These are phyloP conservation scores for Ceyx cyanopectus DNA, from an alignment of 2,113 vertebrate genomes.

Conservation along the genomic window DNA sequence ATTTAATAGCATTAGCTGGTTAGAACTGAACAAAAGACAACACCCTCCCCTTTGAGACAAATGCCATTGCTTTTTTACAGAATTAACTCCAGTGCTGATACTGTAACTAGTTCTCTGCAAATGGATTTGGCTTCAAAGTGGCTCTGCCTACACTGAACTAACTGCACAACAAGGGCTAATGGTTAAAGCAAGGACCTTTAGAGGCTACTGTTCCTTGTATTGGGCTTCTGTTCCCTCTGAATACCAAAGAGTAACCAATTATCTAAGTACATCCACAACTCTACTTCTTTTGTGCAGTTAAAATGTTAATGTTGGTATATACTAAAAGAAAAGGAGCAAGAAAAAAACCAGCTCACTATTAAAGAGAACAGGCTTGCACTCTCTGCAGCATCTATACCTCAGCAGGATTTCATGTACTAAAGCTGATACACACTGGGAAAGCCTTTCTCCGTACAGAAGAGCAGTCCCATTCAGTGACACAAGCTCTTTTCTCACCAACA, in stretches of 20 bases:
- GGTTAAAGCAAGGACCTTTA: background rate
- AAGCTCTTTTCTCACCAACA: slow-evolving; percentile 57
- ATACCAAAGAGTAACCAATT: slow-evolving; percentile 31
- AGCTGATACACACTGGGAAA: slow-evolving; percentile 61
- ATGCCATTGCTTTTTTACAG: background rate
- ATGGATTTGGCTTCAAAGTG: background rate
- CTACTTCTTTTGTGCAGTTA: slow-evolving; percentile 50
- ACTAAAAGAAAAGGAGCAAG: slow-evolving; percentile 2
- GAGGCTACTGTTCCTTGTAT: background rate
- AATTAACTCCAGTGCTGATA: background rate
- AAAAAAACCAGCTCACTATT: slow-evolving; percentile 23
- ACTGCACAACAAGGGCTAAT: background rate
- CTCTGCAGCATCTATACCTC: slow-evolving; percentile 55
- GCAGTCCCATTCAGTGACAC: slow-evolving; percentile 60
- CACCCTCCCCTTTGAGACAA: background rate
- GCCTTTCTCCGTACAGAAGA: slow-evolving; percentile 50
- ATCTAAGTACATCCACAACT: slow-evolving; percentile 6
- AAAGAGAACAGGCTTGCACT: slow-evolving; percentile 52
- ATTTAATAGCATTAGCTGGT: background rate
- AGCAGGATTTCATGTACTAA: slow-evolving; percentile 63
- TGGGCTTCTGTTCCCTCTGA: background rate
- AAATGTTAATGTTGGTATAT: slow-evolving; percentile 49
- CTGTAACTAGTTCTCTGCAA: background rate
- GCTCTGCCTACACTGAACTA: background rate
- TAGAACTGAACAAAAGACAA: background rate